Percentiles rank a stretch among this genome's conserved stretches.
phyloP scores from a whole-genome alignment of 2,113 vertebrate species.

The Ammodytes marinus region DNA sequence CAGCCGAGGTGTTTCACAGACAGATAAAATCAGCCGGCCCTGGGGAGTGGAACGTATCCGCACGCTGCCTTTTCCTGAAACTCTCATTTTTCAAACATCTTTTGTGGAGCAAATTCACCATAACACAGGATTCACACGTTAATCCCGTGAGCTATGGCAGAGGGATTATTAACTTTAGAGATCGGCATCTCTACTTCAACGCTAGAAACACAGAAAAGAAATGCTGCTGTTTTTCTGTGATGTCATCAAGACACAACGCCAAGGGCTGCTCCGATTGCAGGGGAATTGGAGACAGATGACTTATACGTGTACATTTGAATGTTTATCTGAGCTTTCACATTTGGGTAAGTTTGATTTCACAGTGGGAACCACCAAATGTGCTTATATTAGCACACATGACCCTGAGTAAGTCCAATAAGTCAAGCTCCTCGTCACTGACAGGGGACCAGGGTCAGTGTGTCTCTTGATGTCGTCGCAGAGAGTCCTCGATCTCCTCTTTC shows the following conservation, averaged over 20 bases:
- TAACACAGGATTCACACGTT: conserved; percentile 44
- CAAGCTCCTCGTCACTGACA: not conserved
- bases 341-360: conserved; percentile 40
- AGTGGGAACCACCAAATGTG: conserved; percentile 45
- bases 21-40: conserved; percentile 67
- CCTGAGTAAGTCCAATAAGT: not conserved
- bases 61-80: conserved; percentile 45
- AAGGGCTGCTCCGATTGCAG: conserved; percentile 18
- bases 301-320: conserved; percentile 27
- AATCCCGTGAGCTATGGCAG: conserved; percentile 38
- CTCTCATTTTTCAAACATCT: conserved; percentile 37
- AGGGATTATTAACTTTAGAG: conserved; percentile 42
- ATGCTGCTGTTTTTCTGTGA: conserved; percentile 29
- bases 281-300: conserved; percentile 58
- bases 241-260: conserved; percentile 34
- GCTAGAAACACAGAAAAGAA: not conserved
- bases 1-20: conserved; percentile 70
- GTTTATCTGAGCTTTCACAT: conserved; percentile 49
- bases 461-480: not conserved
- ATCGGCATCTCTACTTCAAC: conserved; percentile 31
- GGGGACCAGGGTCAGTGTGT: not conserved
- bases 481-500: not conserved
- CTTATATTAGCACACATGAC: conserved; percentile 16
- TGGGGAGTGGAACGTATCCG: conserved; percentile 60
- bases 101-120: conserved; percentile 1